phyloP scores from a whole-genome alignment of 2,888 invertebrate species.

The Resseliella maxima region DNA sequence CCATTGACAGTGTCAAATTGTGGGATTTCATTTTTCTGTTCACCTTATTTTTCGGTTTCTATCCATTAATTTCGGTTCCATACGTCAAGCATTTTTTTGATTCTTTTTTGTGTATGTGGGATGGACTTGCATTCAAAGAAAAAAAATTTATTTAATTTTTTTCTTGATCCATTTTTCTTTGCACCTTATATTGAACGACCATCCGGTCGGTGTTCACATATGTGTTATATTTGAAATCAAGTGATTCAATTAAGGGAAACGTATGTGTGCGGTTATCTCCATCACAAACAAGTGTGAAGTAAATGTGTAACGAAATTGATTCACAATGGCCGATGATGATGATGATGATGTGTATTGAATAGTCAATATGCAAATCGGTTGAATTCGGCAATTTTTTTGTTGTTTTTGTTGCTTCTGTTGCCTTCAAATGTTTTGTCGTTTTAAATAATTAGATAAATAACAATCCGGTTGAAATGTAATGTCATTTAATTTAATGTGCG shows the following conservation, averaged over 20 bases:
- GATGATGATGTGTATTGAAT: conserved; percentile 1
- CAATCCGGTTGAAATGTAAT: not conserved
- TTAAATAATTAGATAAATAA: not conserved
- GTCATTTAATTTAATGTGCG: not conserved
- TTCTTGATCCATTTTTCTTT: not conserved
- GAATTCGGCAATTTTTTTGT: not conserved
- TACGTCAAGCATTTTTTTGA: too few relatives aligned
- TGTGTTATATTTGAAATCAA: not conserved
- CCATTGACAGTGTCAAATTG: not conserved
- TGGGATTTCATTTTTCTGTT: not conserved
- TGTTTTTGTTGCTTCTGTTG: too few relatives aligned
- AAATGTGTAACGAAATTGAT: conserved; percentile 36
- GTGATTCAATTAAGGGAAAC: not conserved
- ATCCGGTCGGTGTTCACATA: not conserved
- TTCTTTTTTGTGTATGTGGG: too few relatives aligned
- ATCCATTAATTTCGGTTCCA: not conserved
- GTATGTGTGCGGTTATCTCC: conserved; percentile 38
- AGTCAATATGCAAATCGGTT: conserved; percentile 1
- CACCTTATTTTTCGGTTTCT: not conserved
- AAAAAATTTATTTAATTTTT: not conserved
- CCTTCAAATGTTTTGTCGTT: not conserved
- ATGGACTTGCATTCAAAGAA: not conserved
- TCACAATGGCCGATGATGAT: conserved; percentile 41
- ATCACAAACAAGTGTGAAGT: conserved; percentile 15
- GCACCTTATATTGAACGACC: not conserved